Evolutionary conservation across 2,888 invertebrate genomes (phyloP).

Genomic region (Steromphala cineraria): DNA sequence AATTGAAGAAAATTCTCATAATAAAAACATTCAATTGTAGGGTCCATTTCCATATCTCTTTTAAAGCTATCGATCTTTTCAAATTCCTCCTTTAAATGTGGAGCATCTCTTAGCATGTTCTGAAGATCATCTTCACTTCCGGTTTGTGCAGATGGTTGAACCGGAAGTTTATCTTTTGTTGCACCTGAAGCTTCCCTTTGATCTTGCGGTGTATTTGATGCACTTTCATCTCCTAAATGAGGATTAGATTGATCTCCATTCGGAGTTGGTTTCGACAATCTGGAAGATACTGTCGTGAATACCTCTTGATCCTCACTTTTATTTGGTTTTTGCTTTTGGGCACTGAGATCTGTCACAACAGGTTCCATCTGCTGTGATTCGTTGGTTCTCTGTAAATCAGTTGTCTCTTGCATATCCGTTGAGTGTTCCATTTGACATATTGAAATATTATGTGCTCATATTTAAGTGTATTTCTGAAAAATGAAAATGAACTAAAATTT

Average conservation of each 20-base stretch:
- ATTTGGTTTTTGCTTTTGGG: too few relatives aligned
- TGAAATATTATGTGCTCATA: too few relatives aligned
- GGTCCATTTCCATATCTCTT: background rate
- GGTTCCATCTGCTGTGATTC: background rate
- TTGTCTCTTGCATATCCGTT: background rate
- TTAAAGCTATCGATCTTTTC: background rate
- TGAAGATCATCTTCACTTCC: background rate
- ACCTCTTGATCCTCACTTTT: too few relatives aligned
- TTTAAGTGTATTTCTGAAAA: too few relatives aligned
- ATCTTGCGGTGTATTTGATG: background rate
- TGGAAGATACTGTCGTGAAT: too few relatives aligned
- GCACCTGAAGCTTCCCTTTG: background rate
- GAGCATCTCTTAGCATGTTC: background rate
- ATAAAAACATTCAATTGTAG: background rate
- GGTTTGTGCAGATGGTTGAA: too few relatives aligned
- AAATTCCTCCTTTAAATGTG: background rate
- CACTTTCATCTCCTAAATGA: background rate
- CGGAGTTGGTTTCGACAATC: too few relatives aligned
- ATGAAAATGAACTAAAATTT: too few relatives aligned
- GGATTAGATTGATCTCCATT: background rate
- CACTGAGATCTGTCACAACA: background rate
- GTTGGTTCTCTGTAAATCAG: too few relatives aligned
- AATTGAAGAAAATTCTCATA: background rate
- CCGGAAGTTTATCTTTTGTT: background rate
- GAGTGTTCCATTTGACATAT: background rate